Evolutionary conservation across 1,140 invertebrate genomes (phyloP).

Genomic region (Drosophila pseudoananassae): DNA sequence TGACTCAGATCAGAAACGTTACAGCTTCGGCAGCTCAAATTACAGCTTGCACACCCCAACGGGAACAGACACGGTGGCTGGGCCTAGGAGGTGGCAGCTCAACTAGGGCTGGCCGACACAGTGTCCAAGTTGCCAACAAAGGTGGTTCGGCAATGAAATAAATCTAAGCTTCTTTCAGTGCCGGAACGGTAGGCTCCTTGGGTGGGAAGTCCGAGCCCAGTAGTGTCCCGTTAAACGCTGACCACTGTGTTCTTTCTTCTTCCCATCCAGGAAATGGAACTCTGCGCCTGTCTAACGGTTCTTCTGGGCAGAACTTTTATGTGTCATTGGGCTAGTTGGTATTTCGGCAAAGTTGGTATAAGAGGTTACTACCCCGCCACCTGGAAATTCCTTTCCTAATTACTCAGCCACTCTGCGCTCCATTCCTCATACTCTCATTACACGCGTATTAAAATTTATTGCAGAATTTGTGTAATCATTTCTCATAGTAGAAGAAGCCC

Average conservation of each 20-base stretch:
- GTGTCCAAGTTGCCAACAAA: not conserved
- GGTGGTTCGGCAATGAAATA: too few species aligned
- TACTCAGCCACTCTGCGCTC: slow-evolving; percentile 58
- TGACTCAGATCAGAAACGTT: slow-evolving; percentile 11
- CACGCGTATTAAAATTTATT: slow-evolving; percentile 83
- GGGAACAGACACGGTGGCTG: slow-evolving; percentile 30
- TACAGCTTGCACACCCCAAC: slow-evolving; percentile 25
- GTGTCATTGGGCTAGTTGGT: slow-evolving; percentile 74
- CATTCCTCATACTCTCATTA: slow-evolving; percentile 78
- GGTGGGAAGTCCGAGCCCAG: slow-evolving; percentile 3
- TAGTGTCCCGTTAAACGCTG: slow-evolving; percentile 29
- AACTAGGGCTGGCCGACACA: slow-evolving; percentile 11
- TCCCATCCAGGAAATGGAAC: not conserved
- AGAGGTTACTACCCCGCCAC: not conserved
- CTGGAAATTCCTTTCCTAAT: slow-evolving; percentile 69
- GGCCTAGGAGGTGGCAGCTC: slow-evolving; percentile 16
- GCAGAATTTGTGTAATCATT: slow-evolving; percentile 78
- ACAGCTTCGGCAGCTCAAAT: slow-evolving; percentile 53
- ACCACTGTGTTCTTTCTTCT: slow-evolving; percentile 48
- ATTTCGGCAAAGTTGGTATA: slow-evolving; percentile 3
- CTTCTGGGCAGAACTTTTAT: slow-evolving; percentile 67
- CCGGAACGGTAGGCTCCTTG: not conserved
- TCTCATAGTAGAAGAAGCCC: slow-evolving; percentile 78
- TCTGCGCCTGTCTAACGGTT: slow-evolving; percentile 49
- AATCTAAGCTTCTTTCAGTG: too few species aligned